Conservation (phyloP, 2,113 vertebrate species). For the Engraulis encrasicolus region DNA sequence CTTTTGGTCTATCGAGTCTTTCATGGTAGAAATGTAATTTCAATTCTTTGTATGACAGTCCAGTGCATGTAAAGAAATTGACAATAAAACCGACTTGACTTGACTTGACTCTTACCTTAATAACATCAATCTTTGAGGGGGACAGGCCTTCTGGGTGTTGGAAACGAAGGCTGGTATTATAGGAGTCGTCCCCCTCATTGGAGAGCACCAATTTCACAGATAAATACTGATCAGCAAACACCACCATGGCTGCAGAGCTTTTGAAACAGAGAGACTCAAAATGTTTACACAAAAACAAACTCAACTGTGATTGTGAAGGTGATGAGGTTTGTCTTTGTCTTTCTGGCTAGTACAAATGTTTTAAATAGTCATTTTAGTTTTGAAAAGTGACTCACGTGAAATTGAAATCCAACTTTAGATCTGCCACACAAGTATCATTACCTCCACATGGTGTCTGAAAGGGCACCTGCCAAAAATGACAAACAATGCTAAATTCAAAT, state of each 20-base stretch:
- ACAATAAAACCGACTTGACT: too few relatives aligned
- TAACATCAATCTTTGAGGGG: neutral
- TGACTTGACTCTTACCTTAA: neutral
- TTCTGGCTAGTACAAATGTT: too few relatives aligned
- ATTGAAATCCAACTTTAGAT: slow-evolving; percentile 68
- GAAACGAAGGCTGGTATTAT: neutral
- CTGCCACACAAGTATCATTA: slow-evolving; percentile 72
- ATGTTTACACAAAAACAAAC: neutral
- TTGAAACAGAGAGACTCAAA: neutral
- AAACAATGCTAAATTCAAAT: neutral
- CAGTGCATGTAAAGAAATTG: too few relatives aligned
- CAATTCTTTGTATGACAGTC: too few relatives aligned
- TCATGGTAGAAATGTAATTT: too few relatives aligned
- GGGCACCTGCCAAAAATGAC: slow-evolving; percentile 70
- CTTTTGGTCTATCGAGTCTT: too few relatives aligned
- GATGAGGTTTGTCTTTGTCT: too few relatives aligned
- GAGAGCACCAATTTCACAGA: neutral
- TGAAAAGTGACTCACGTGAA: slow-evolving; percentile 60
- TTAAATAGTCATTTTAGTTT: too few relatives aligned
- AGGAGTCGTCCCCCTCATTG: neutral
- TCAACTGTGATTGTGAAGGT: neutral
- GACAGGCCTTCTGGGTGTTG: neutral
- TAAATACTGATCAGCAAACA: slow-evolving; percentile 4
- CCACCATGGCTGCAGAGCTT: neutral
- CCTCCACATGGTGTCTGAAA: slow-evolving; percentile 77